Conservation (phyloP, 2,113 vertebrate genomes). For the Pelobates fuscus region DNA sequence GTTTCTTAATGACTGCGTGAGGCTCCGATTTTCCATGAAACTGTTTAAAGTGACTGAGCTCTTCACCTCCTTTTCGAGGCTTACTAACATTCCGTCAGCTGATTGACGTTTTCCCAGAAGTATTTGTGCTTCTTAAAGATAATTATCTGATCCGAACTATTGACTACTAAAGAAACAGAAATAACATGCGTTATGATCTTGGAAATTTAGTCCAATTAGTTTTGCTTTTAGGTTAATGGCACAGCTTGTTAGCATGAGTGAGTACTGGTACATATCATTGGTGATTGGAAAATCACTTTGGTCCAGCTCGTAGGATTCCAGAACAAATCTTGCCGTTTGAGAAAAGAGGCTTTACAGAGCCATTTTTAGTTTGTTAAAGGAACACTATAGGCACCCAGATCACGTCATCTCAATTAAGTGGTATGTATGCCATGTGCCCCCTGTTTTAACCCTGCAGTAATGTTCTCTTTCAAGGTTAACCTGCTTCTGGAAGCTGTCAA, state of each 20-base stretch:
- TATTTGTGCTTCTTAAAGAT: neutral
- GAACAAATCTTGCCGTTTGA: no score
- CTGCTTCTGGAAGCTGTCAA: no score
- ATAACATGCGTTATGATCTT: conserved; percentile 1
- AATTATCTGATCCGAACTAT: conserved; percentile 17
- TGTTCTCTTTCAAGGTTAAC: no score
- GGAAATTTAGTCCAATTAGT: conserved; percentile 10
- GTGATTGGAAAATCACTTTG: no score
- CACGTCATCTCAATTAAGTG: no score
- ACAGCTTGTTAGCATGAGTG: neutral
- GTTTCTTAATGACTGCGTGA: conserved; percentile 7
- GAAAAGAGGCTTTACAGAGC: no score
- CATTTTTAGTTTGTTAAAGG: no score
- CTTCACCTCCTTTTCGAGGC: neutral
- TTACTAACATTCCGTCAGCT: conserved; percentile 2
- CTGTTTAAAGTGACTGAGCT: neutral
- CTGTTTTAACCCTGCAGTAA: no score
- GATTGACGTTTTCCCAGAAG: conserved; percentile 8
- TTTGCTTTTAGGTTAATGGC: neutral
- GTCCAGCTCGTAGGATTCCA: no score
- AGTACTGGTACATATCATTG: neutral
- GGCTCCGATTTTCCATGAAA: neutral
- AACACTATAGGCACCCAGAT: no score
- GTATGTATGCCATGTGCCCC: no score
- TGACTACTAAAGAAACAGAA: conserved; percentile 10